Conservation (phyloP, 2,797 vertebrate species). For the Centropyge bicolor region DNA sequence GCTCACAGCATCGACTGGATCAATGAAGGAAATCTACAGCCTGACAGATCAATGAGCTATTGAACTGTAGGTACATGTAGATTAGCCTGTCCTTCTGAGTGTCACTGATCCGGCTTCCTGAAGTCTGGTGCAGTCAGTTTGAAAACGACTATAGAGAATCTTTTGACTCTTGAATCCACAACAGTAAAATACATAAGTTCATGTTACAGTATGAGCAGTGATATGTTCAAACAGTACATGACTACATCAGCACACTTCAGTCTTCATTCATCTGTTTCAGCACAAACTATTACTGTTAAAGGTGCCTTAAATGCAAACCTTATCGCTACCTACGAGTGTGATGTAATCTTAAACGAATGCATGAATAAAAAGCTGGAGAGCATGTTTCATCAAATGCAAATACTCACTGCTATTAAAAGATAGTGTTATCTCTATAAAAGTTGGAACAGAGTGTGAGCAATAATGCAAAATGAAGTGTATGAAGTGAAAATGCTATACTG, state of each 20-base stretch:
- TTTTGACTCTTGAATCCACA: not conserved
- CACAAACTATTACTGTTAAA: not conserved
- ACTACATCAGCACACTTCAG: not conserved
- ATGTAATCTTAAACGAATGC: not conserved
- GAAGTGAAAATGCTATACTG: too few relatives aligned
- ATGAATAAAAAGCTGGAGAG: not conserved
- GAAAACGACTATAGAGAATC: too few relatives aligned
- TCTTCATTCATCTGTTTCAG: not conserved
- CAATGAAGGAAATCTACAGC: slow-evolving; percentile 14
- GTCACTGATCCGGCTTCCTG: not conserved
- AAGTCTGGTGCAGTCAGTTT: not conserved
- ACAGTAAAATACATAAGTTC: not conserved
- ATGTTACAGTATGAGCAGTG: not conserved
- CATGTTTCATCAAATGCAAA: slow-evolving; percentile 3
- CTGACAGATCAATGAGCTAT: slow-evolving; percentile 26
- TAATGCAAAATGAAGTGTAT: not conserved
- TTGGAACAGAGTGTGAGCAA: not conserved
- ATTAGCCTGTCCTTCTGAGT: not conserved
- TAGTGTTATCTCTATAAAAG: too few relatives aligned
- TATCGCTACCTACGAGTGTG: not conserved
- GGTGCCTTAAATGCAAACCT: not conserved
- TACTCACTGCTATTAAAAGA: not conserved
- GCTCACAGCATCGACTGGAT: not conserved
- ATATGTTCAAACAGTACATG: not conserved
- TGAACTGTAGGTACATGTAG: slow-evolving; percentile 1